Base-by-base conservation (phyloP, 2,113 vertebrate genomes). In the Nymphicus hollandicus region DNA sequence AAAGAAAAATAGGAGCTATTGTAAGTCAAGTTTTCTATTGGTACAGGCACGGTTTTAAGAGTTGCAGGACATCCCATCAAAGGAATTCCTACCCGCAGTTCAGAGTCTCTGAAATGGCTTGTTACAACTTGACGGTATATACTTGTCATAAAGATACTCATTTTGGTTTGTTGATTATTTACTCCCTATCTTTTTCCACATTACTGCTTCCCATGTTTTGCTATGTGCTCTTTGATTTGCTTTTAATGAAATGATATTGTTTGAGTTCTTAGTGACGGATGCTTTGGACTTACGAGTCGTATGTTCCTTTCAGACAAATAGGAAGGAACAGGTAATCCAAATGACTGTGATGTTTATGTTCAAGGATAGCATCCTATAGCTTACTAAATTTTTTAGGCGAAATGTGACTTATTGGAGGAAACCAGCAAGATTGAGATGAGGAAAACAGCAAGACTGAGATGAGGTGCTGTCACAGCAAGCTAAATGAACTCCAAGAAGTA, bases 71-170 rank as follows among this genome's bases (percentile, higher is more conserved):
- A 90, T 93, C 91, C 85, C 90, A 86, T 78, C 64, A 60, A 63
- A 93, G 47, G 43, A 90, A 64, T 86, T 89, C 46, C 50, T 17
- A 4, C 35, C 49, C 0, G 4, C 87, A 86, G 60, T 71, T 82
- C 76, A 64, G 88, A 88, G 64, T 86, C 92, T 88, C 88, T 97
- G 93, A 95, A 96, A 94, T 96, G 93, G 80, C 73, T 70, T 88
- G 80, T 88, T 79, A 44, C 56, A 81, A 44, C 77, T 55, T 76
- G 44, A 50, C 3, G 16, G 60, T 88, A 10, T 44, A 9, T 41
- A 52, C 22, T 28, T 78, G 55, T 80, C 63, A 49, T 72, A 66
- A 95, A 96, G 94, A 96, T 92, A 95, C 94, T 97, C 89, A 83
- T 96, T 97, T 93, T 94, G 33, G 22, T 90, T 77, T 53, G 35